These are phyloP conservation scores for Athalia cordata DNA, from an alignment of 2,888 invertebrate genomes.

Conservation along the genomic window DNA sequence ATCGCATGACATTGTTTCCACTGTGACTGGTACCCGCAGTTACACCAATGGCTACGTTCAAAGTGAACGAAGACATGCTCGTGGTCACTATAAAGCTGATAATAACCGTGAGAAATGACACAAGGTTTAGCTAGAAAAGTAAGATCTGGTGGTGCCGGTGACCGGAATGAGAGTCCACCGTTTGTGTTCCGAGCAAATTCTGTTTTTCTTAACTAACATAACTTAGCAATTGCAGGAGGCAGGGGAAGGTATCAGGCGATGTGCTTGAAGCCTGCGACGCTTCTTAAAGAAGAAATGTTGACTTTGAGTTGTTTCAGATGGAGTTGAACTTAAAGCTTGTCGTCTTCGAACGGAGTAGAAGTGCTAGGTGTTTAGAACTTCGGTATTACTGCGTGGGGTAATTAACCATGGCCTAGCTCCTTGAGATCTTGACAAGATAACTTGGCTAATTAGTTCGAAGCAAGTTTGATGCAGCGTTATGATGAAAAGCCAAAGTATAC, in stretches of 20 bases:
- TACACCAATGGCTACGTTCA: neutral
- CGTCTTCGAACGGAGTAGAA: neutral
- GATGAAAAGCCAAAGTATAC: constrained; percentile 22
- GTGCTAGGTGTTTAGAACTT: constrained; percentile 5
- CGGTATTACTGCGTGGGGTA: constrained; percentile 15
- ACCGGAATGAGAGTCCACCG: too few species aligned
- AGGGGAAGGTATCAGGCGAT: too few species aligned
- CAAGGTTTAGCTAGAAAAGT: neutral
- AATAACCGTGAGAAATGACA: constrained; percentile 14
- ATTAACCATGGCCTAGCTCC: constrained; percentile 1
- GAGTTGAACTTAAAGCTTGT: neutral
- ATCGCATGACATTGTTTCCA: constrained; percentile 3
- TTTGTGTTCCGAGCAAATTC: too few species aligned
- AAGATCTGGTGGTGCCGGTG: neutral
- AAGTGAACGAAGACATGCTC: neutral
- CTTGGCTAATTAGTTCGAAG: constrained; percentile 28
- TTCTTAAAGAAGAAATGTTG: neutral
- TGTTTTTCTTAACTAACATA: too few species aligned
- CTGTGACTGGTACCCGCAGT: neutral
- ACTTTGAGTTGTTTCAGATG: neutral
- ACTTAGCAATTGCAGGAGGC: too few species aligned
- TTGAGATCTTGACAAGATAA: constrained; percentile 36
- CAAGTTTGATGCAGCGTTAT: constrained; percentile 11
- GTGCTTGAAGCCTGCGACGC: too few species aligned
- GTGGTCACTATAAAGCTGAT: neutral